Percentiles rank a stretch among this genome's conserved stretches.
These are phyloP conservation scores for Dasypolia templi DNA, from an alignment of 2,888 invertebrate genomes.

Conservation along the genomic window DNA sequence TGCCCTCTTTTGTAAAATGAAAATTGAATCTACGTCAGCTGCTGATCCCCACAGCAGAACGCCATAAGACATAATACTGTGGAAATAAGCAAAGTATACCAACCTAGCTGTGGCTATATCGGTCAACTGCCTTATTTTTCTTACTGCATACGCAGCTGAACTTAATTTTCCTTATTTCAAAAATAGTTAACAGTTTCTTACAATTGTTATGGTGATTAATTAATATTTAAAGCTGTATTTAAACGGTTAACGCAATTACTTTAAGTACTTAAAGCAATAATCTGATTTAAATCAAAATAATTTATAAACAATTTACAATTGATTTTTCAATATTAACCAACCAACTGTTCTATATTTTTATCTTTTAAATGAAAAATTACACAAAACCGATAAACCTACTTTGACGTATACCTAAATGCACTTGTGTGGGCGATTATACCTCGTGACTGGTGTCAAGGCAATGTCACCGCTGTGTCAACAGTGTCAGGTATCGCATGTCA, in stretches of 20 bases:
- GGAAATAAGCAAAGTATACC: no score
- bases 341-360: rapidly evolving
- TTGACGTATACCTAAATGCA: slow-evolving; percentile 29
- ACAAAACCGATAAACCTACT: slow-evolving; percentile 8
- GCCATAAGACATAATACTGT: no score
- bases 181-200: neutral
- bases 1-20: no score
- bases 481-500: slow-evolving; percentile 72
- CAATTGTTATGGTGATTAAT: neutral
- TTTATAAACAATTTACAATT: neutral
- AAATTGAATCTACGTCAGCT: no score
- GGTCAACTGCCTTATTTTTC: no score
- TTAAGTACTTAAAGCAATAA: neutral
- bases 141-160: no score
- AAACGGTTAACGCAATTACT: neutral
- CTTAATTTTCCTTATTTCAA: no score
- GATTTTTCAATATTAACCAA: neutral
- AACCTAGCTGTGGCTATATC: no score
- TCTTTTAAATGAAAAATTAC: neutral
- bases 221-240: neutral
- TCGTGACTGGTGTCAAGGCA: slow-evolving; percentile 71
- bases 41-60: no score
- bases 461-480: slow-evolving; percentile 71
- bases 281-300: slow-evolving; percentile 3
- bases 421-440: slow-evolving; percentile 62